phyloP scores from a whole-genome alignment of 2,888 invertebrate species.

The Drosophila putrida region DNA sequence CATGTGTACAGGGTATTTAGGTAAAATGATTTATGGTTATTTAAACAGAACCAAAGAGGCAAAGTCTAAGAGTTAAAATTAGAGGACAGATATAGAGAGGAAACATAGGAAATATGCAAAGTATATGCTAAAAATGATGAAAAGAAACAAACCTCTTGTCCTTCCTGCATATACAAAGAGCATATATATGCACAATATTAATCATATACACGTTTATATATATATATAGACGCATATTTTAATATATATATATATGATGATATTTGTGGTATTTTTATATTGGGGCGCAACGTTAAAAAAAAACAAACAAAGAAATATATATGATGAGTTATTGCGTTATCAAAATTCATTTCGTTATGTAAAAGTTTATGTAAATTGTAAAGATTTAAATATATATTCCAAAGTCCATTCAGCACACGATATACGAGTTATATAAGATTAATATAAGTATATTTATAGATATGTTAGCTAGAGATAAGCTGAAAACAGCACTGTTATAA shows the following conservation, averaged over 20 bases:
- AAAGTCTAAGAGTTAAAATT: slow-evolving; percentile 12
- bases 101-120: slow-evolving; percentile 50
- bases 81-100: slow-evolving; percentile 23
- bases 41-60: slow-evolving; percentile 10
- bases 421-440: background rate
- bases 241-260: slow-evolving; percentile 26
- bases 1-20: slow-evolving; percentile 4
- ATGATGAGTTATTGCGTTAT: slow-evolving; percentile 64
- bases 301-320: slow-evolving; percentile 71
- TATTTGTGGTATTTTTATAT: slow-evolving; percentile 28
- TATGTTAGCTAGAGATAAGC: background rate
- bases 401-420: slow-evolving; percentile 29
- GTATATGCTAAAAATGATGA: slow-evolving; percentile 69
- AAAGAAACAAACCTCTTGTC: slow-evolving; percentile 88
- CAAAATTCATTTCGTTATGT: slow-evolving; percentile 36
- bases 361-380: slow-evolving; percentile 1
- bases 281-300: slow-evolving; percentile 41
- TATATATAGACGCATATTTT: slow-evolving; percentile 18
- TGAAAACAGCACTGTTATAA: background rate
- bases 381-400: slow-evolving; percentile 11
- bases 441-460: background rate
- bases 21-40: slow-evolving; percentile 5
- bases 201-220: slow-evolving; percentile 28
- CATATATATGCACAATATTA: slow-evolving; percentile 35
- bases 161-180: slow-evolving; percentile 85